A percentile compares a stretch with the other conserved stretches of the same genome.
phyloP scores from a whole-genome alignment of 2,888 invertebrate species.

The Lamellibrachia columna region DNA sequence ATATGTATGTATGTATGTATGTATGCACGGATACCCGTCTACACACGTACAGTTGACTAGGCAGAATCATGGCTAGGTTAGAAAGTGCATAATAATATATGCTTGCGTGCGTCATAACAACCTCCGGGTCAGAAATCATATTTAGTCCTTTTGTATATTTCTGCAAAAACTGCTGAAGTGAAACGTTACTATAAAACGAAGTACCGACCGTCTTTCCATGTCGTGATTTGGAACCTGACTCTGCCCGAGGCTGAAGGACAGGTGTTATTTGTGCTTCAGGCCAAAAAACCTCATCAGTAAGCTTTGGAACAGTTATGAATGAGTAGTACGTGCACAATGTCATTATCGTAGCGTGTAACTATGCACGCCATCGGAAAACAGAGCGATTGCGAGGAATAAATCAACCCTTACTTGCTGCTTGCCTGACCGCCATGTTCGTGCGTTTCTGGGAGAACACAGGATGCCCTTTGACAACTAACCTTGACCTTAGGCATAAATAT shows the following conservation, averaged over 20 bases:
- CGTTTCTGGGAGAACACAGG: slow-evolving; percentile 3
- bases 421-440: slow-evolving; percentile 2
- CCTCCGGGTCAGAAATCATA: neutral
- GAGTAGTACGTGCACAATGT: neutral
- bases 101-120: neutral
- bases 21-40: neutral
- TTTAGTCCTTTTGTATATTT: neutral
- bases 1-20: no score
- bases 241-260: neutral
- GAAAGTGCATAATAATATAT: neutral
- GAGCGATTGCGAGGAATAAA: neutral
- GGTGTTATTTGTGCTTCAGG: neutral
- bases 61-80: neutral
- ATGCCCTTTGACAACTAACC: slow-evolving; percentile 11
- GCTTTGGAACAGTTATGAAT: neutral
- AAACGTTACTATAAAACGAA: neutral
- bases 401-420: neutral
- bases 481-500: neutral
- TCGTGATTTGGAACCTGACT: neutral
- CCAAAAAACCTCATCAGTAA: neutral
- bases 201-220: neutral
- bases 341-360: neutral
- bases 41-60: neutral
- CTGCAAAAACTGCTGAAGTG: neutral
- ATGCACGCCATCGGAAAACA: neutral